Conservation (phyloP, 2,113 vertebrate species). For the Marcusenius ussheri region DNA sequence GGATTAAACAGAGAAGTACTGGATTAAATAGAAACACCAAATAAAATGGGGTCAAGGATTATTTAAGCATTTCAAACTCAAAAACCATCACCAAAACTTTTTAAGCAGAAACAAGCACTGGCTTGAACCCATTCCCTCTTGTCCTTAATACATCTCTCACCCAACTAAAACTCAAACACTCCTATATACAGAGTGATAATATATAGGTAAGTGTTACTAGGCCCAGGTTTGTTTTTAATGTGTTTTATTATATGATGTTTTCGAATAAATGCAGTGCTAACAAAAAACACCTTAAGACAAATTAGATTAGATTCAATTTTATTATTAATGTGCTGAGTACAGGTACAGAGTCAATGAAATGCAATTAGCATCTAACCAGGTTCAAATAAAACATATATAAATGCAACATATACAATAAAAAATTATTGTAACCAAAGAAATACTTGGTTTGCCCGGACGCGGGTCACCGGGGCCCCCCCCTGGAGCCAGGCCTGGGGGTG, state of each 20-base stretch:
- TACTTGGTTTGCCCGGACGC: too few species aligned
- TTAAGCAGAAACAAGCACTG: neutral
- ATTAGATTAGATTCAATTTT: conserved; percentile 7
- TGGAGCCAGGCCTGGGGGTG: too few species aligned
- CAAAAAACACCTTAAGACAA: conserved; percentile 38
- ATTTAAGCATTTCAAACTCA: neutral
- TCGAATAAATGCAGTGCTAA: neutral
- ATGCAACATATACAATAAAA: conserved; percentile 1
- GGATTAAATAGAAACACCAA: neutral
- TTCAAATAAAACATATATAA: too few species aligned
- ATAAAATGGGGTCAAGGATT: neutral
- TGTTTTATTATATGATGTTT: neutral
- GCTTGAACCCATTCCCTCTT: neutral
- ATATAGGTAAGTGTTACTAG: neutral
- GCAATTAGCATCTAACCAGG: too few species aligned
- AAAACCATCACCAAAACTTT: neutral
- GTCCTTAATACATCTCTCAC: neutral
- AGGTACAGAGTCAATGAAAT: too few species aligned
- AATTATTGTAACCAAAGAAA: too few species aligned
- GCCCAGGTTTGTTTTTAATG: neutral
- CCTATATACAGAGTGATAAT: neutral
- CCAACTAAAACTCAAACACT: neutral
- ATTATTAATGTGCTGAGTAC: too few species aligned
- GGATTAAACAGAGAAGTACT: neutral
- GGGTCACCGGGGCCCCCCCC: too few species aligned